Conservation (phyloP, 2,888 invertebrate species). For the Chouioia cunea region DNA sequence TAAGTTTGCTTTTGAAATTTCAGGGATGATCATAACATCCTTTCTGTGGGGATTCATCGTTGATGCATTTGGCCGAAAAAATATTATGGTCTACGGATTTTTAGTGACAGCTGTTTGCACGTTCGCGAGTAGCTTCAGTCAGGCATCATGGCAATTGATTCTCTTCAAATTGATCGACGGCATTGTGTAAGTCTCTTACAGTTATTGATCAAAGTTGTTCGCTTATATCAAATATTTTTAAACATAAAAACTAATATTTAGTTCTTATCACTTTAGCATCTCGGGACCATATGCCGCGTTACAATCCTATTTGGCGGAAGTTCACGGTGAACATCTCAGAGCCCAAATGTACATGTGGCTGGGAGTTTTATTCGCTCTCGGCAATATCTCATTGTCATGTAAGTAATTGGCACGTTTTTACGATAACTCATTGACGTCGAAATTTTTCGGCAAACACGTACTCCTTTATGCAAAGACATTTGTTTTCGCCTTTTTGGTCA, state of each 20-base stretch:
- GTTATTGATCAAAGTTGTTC: not conserved
- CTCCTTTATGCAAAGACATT: not conserved
- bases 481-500: too few species aligned
- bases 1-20: constrained; percentile 1
- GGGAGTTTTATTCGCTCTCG: constrained; percentile 62
- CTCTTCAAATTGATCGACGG: constrained; percentile 64
- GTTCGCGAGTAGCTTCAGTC: constrained; percentile 60
- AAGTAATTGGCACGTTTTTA: constrained; percentile 52
- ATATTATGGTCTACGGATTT: constrained; percentile 62
- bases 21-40: constrained; percentile 71
- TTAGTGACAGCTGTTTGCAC: constrained; percentile 59
- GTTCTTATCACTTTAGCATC: constrained; percentile 54
- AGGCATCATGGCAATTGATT: constrained; percentile 62
- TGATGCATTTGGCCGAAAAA: constrained; percentile 63
- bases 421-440: constrained; percentile 22
- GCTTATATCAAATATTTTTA: too few species aligned
- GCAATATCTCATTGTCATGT: constrained; percentile 73
- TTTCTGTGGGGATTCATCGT: constrained; percentile 70
- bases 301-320: constrained; percentile 64
- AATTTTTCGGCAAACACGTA: not conserved
- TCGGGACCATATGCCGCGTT: constrained; percentile 64
- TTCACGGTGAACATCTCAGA: constrained; percentile 60
- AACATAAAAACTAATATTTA: not conserved
- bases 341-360: constrained; percentile 64
- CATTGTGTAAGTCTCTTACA: constrained; percentile 58